Evolutionary conservation across 2,797 vertebrate genomes (phyloP), one percentile per base, ranked within the genome.

Genomic region (Halcyon badia): DNA sequence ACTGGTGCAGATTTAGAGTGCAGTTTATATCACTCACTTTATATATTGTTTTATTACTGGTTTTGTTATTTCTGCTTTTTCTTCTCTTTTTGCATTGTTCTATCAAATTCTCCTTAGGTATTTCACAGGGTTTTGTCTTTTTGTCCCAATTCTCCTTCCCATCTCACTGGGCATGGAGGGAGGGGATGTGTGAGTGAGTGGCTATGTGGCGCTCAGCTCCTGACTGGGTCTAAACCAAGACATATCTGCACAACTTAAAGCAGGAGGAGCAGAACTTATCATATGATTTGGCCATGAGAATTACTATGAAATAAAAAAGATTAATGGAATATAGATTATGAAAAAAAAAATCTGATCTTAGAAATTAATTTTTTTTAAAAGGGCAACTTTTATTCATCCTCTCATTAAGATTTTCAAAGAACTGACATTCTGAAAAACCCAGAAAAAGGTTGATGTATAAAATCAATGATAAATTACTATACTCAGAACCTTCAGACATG

Each of bases 341-440:
- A 95, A 97, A 96, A 97, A 97, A 91, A 16, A 28, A 51, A 16
- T 90, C 77, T 46, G 54, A 95, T 75, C 97, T 98, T 94, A 91
- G 93, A 91, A 90, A 78, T 73, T 49, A 49, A 49, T 48, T 48
- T 24, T 37, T 37, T 37, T 37, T 20, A 76, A 16, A 35, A 75
- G 61, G 52, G 20, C 48, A 65, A 77, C 9, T 81, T 78, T 61
- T 62, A 26, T 87, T 69, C n/a, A 65, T 92, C 68, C 35, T 97
- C 90, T 69, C 48, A 88, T 31, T 97, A 89, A 83, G 41, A 48
- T n/a, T 96, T 96, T 76, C 76, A 97, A 76, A 96, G 87, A 93
- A 82, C 77, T 68, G 68, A 79, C 8, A 79, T 96, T 80, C 46
- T 89, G 35, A 89, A 76, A 94, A 84, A 88, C 54, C 49, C 95